These are phyloP conservation scores for Drosophila melanica DNA, from an alignment of 1,140 invertebrate genomes.

Conservation along the genomic window DNA sequence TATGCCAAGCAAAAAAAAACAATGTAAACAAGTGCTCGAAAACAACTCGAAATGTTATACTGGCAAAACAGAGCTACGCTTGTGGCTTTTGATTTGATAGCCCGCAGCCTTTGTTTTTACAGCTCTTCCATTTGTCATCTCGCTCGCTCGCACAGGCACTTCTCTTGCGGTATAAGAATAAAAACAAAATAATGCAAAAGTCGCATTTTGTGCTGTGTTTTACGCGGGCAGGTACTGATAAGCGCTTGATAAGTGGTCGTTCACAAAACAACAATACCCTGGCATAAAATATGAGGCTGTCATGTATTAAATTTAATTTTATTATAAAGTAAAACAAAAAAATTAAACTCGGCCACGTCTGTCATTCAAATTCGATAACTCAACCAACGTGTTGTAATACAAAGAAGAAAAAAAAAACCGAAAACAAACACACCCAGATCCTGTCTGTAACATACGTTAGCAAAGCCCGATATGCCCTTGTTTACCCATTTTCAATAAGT, in stretches of 20 bases:
- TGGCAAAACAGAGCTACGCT: conserved; percentile 6
- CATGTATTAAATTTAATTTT: neutral
- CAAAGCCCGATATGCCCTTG: too few species aligned
- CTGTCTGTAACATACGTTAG: too few species aligned
- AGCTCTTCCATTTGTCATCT: conserved; percentile 13
- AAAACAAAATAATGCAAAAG: conserved; percentile 7
- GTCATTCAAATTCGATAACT: too few species aligned
- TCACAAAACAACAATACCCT: neutral
- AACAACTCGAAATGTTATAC: conserved; percentile 10
- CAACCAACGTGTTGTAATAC: too few species aligned
- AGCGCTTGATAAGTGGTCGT: conserved; percentile 23
- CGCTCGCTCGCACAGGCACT: neutral
- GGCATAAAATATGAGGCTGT: neutral
- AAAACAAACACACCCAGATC: too few species aligned
- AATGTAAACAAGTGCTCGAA: conserved; percentile 16
- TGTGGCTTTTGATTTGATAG: conserved; percentile 7
- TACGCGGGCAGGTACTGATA: conserved; percentile 9
- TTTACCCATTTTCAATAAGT: too few species aligned
- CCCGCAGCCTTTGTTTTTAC: conserved; percentile 3
- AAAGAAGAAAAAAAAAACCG: too few species aligned
- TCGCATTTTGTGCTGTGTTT: neutral
- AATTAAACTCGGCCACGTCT: too few species aligned
- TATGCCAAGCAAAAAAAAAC: conserved; percentile 2
- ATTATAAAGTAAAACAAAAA: neutral
- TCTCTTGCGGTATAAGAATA: conserved; percentile 24